Evolutionary conservation across 2,797 vertebrate species (phyloP).

Genomic region (Micromesistius poutassou): DNA sequence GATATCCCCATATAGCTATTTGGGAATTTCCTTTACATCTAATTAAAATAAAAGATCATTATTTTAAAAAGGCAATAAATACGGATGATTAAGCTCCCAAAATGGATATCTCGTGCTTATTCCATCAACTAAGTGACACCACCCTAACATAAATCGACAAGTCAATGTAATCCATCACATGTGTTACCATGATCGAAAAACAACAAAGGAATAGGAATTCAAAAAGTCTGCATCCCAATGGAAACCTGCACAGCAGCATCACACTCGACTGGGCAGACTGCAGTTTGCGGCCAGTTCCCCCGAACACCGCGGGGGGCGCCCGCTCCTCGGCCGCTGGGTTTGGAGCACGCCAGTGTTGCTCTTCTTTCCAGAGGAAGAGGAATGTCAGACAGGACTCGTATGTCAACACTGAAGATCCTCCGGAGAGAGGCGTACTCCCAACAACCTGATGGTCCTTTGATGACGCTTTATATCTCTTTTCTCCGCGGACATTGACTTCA

Average conservation of each 20-base stretch:
- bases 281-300: neutral
- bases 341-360: slow-evolving; percentile 57
- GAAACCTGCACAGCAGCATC: neutral
- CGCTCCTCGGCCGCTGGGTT: slow-evolving; percentile 51
- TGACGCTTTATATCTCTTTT: slow-evolving; percentile 17
- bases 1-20: too few relatives aligned
- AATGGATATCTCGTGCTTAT: too few relatives aligned
- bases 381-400: slow-evolving; percentile 58
- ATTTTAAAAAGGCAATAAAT: too few relatives aligned
- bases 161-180: neutral
- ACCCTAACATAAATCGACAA: too few relatives aligned
- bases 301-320: slow-evolving; percentile 54
- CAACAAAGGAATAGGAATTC: neutral
- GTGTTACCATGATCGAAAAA: too few relatives aligned
- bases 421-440: slow-evolving; percentile 55
- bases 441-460: slow-evolving; percentile 37
- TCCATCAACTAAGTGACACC: too few relatives aligned
- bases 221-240: neutral
- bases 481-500: slow-evolving; percentile 12
- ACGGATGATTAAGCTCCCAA: too few relatives aligned
- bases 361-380: slow-evolving; percentile 58
- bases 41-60: too few relatives aligned
- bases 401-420: slow-evolving; percentile 70
- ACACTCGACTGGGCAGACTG: slow-evolving; percentile 6
- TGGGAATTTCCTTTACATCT: too few relatives aligned